Conservation (phyloP, 2,888 invertebrate species). For the Synanthedon myopaeformis region DNA sequence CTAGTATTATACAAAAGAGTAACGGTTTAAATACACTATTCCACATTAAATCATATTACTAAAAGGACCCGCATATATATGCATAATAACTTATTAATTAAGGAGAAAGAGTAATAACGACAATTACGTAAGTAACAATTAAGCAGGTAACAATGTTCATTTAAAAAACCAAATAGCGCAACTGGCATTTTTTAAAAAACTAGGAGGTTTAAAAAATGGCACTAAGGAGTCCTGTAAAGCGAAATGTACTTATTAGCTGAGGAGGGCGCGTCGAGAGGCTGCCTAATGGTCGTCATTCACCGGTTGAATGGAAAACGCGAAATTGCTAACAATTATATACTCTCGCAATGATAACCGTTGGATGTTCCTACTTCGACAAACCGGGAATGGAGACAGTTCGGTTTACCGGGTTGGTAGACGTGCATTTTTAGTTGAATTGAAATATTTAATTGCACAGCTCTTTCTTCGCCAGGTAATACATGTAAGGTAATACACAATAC, state of each 20-base stretch:
- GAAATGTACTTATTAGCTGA: conserved; percentile 68
- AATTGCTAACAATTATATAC: conserved; percentile 70
- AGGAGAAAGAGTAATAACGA: conserved; percentile 41
- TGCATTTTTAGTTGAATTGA: background rate
- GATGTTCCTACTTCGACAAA: conserved; percentile 49
- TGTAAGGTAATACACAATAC: too few relatives aligned
- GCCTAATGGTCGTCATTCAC: conserved; percentile 68
- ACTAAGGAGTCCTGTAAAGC: conserved; percentile 29
- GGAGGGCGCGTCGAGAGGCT: conserved; percentile 53
- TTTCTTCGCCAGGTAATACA: too few relatives aligned
- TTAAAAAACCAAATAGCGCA: conserved; percentile 23
- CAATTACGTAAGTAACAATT: conserved; percentile 27
- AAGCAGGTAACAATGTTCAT: conserved; percentile 21
- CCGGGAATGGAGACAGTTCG: conserved; percentile 6
- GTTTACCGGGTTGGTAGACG: background rate
- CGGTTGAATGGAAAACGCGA: conserved; percentile 57
- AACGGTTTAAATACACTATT: too few relatives aligned
- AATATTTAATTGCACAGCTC: background rate
- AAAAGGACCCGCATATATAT: background rate
- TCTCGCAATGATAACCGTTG: conserved; percentile 64
- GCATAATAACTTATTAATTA: conserved; percentile 21
- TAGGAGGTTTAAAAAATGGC: conserved; percentile 51
- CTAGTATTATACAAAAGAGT: too few relatives aligned
- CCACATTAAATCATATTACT: too few relatives aligned
- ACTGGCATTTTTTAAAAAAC: conserved; percentile 24